Evolutionary conservation across 1,140 invertebrate genomes (phyloP).

Genomic region (Brachionus asplanchnoidis): DNA sequence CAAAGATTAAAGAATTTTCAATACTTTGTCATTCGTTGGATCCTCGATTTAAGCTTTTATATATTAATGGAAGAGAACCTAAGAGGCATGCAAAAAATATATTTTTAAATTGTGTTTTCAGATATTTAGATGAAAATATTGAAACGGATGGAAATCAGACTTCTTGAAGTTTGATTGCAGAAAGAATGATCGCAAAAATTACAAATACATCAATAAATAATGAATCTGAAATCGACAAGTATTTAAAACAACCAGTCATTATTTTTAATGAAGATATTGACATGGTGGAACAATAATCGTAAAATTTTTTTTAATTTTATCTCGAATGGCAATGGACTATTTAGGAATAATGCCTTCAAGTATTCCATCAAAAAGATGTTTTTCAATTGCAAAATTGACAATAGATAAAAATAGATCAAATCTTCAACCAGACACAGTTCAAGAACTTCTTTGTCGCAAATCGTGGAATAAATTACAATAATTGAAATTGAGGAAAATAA

Average conservation of each 20-base stretch:
- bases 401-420: neutral
- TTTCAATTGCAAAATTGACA: too few species aligned
- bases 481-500: too few species aligned
- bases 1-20: neutral
- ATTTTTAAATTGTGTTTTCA: neutral
- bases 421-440: neutral
- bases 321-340: too few species aligned
- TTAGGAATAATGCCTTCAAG: neutral
- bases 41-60: neutral
- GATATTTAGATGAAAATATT: neutral
- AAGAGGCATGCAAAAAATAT: neutral
- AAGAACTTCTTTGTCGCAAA: neutral
- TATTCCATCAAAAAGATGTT: neutral
- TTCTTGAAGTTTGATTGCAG: too few species aligned
- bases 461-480: neutral
- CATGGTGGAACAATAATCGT: neutral
- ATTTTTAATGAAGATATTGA: neutral
- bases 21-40: neutral
- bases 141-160: neutral
- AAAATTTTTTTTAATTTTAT: too few species aligned
- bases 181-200: neutral
- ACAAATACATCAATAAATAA: neutral
- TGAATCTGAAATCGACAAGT: too few species aligned
- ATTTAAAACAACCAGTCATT: neutral
- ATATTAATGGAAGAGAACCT: neutral